A percentile compares a stretch with the other conserved stretches of the same genome.
Conservation (phyloP, 2,888 invertebrate species). For the Anthophora plumipes region DNA sequence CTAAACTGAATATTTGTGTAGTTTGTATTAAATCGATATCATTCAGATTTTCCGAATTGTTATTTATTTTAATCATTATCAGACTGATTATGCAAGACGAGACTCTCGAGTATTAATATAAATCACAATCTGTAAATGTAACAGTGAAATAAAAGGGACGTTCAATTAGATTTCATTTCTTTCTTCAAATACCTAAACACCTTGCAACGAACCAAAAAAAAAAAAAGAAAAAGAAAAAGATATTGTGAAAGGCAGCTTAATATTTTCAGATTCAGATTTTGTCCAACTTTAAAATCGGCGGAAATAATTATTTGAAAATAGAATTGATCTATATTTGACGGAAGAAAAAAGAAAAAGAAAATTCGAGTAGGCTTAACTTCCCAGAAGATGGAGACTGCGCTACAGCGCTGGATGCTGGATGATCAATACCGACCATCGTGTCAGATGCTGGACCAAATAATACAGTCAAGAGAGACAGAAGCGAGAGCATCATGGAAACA, state of each 20-base stretch:
- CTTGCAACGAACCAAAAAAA: background rate
- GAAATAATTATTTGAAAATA: background rate
- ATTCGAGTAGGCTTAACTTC: slow-evolving; percentile 32
- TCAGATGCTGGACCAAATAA: slow-evolving; percentile 57
- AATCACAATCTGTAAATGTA: background rate
- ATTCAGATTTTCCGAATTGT: background rate
- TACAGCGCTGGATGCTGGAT: slow-evolving; percentile 64
- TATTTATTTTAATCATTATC: background rate
- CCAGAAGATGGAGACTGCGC: slow-evolving; percentile 71
- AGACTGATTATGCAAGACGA: background rate
- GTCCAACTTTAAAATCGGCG: background rate
- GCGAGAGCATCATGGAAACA: slow-evolving; percentile 70
- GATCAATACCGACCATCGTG: slow-evolving; percentile 72
- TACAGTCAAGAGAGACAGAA: slow-evolving; percentile 58
- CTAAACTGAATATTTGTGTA: background rate
- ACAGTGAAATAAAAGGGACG: background rate
- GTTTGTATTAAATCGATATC: background rate
- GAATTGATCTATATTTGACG: background rate
- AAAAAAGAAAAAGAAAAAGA: too few relatives aligned
- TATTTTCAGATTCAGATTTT: background rate
- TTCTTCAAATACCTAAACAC: background rate
- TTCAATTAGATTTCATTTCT: background rate
- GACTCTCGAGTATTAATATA: background rate
- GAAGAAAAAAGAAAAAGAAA: slow-evolving; percentile 18
- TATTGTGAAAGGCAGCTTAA: too few relatives aligned